These are phyloP conservation scores for Pteropus rufus DNA, from an alignment of 2,797 vertebrate genomes.

Conservation along the genomic window DNA sequence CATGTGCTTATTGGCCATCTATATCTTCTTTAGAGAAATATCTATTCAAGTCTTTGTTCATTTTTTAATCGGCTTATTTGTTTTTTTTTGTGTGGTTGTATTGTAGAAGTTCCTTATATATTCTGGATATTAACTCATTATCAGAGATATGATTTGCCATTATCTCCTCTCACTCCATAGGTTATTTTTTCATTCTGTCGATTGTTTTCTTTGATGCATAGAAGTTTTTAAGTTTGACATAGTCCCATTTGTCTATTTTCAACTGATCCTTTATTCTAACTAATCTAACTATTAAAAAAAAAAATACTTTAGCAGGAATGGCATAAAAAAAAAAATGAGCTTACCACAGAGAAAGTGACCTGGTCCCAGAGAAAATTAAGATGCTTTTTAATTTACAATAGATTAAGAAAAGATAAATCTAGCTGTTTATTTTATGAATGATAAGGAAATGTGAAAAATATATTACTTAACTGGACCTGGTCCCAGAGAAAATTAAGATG, in stretches of 20 bases:
- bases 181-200: background rate
- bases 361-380: background rate
- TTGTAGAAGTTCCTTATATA: background rate
- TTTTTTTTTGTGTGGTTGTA: background rate
- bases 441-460: background rate
- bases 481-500: background rate
- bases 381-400: background rate
- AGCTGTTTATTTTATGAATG: background rate
- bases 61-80: background rate
- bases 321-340: background rate
- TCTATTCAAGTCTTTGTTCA: background rate
- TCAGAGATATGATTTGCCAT: background rate
- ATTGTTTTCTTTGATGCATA: background rate
- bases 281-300: background rate
- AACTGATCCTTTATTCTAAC: background rate
- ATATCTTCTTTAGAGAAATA: background rate
- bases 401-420: background rate
- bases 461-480: background rate
- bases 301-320: background rate
- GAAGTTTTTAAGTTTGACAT: background rate
- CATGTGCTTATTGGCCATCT: background rate
- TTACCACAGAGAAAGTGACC: background rate
- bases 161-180: background rate
- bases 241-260: background rate
- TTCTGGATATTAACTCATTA: slow-evolving; percentile 3